Percentiles rank a stretch among this genome's conserved stretches.
These are phyloP conservation scores for Therioaphis trifolii DNA, from an alignment of 2,888 invertebrate species.

Conservation along the genomic window DNA sequence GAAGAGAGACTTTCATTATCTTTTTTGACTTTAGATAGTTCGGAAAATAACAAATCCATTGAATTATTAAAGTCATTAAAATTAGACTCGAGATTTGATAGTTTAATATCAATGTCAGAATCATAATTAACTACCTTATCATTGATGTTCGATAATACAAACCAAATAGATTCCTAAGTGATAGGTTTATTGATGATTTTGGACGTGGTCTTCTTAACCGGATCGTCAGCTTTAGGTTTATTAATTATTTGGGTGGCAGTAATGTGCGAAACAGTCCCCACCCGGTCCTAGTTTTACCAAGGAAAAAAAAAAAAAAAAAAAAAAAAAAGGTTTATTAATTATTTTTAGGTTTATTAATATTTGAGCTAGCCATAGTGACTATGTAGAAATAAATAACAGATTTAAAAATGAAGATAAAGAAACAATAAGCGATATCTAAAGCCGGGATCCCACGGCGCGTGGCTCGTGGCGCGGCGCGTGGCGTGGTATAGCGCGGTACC, in stretches of 20 bases:
- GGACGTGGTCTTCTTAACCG: not conserved
- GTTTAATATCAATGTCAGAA: not conserved
- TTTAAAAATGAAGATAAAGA: not conserved
- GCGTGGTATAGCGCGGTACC: too few relatives aligned
- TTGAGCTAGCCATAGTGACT: conserved; percentile 17
- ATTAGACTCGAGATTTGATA: conserved; percentile 6
- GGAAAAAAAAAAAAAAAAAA: too few relatives aligned
- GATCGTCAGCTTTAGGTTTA: not conserved
- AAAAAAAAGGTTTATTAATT: too few relatives aligned
- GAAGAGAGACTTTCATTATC: conserved; percentile 4
- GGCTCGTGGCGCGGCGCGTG: too few relatives aligned
- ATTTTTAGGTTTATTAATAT: too few relatives aligned
- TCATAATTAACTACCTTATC: conserved; percentile 25
- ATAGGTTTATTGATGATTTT: not conserved
- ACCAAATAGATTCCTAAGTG: conserved; percentile 15
- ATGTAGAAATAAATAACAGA: not conserved
- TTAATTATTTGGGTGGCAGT: too few relatives aligned
- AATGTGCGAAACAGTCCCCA: too few relatives aligned
- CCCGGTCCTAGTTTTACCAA: too few relatives aligned
- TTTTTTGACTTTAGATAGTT: conserved; percentile 21
- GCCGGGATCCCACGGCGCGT: too few relatives aligned
- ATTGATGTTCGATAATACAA: not conserved
- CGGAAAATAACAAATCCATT: not conserved
- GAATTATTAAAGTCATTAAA: not conserved
- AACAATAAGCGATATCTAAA: not conserved